Evolutionary conservation across 1,140 invertebrate genomes (phyloP), one percentile per base, ranked within the genome.

Genomic region (Heliconius nattereri): DNA sequence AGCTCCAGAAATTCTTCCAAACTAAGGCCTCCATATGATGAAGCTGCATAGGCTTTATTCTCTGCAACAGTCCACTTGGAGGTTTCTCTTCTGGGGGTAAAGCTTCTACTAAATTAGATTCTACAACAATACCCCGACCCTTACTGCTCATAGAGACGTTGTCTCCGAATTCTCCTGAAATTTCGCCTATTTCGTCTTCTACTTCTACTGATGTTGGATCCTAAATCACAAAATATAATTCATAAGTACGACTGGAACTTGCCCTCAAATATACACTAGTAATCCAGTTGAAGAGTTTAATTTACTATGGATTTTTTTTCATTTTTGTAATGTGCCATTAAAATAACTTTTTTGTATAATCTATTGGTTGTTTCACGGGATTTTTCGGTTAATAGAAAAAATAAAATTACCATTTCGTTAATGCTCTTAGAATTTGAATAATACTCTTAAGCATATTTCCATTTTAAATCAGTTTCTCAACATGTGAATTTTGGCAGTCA

Each of bases 1-100:
- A 97, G 93, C 97, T 96, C 77, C 98, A 95, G 85, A 98, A 97
- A 92, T 99, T 99, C 89, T 99, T 99, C 95, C 98, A 97, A 60
- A 98, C 96, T 7, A 99, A 93, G 32, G 98, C 98, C 74, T 96
- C 96, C 95, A 98, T 97, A 82, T 98, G 97, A 87, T 96, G 94
- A 35, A 94, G 89, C 85, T 97, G 95, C 85, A 97, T 94, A 66
- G 97, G 95, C 89, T 96, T 96, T 3, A 97, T 95, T 35, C 96
- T 95, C 75, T 97, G 96, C 60, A 94, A 89, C 73, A 94, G 95
- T 1, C 93, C 86, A 23, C 91, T 49, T 80, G 88, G 80, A 84
- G 93, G 94, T 26, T 96, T 95, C 57, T 96, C 95, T 60, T 96
- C 96, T 1, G 96, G 96, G 0, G 96, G 96, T 84, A 96, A 83